Base-by-base conservation (phyloP, 2,888 invertebrate genomes). In the Caenorhabditis drosophilae region DNA sequence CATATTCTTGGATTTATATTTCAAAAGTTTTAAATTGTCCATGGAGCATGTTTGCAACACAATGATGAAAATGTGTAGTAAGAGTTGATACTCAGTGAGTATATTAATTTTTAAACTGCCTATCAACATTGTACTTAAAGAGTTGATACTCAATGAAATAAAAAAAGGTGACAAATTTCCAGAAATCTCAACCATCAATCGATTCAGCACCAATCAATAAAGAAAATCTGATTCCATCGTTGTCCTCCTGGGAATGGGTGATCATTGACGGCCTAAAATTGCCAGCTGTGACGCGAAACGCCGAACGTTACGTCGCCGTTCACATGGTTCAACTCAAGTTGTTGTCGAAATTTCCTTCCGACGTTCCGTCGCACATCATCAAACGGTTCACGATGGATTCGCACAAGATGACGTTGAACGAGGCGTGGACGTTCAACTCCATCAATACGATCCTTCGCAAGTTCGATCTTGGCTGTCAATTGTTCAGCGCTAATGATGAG, bases 311-410 rank as follows among this genome's bases (percentile, higher is more conserved):
- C 44, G 54, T 70, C 25, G 71, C 79, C 7, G 79, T 79, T 0
- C 77, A 78, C 47, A 77, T 77, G 69, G 77, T 79, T 9, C 79
- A 79, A 56, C 57, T 79, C 59, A 67, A 71, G 26, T 57, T 78
- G 18, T 49, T 79, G 31, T 68, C 70, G 54, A 77, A 78, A 44
- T 79, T 78, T 51, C 76, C 79, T 22, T 73, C 78, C 0, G 70
- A 58, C 46, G 70, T 78, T 34, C 76, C 78, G 0, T 22, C 31
- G 1, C 71, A 74, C 2, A 60, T 77, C 40, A 69, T 61, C 27
- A 51, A 58, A 11, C 59, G 57, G 26, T 61, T 67, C 56, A 70
- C 74, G 20, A 77, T 78, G 78, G 60, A 68, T 15, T 71, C 73
- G 4, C 75, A 77, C 49, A 74, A 75, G 35, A 78, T 79, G 78